phyloP scores from a whole-genome alignment of 2,888 invertebrate genomes.

The Elegia similella region DNA sequence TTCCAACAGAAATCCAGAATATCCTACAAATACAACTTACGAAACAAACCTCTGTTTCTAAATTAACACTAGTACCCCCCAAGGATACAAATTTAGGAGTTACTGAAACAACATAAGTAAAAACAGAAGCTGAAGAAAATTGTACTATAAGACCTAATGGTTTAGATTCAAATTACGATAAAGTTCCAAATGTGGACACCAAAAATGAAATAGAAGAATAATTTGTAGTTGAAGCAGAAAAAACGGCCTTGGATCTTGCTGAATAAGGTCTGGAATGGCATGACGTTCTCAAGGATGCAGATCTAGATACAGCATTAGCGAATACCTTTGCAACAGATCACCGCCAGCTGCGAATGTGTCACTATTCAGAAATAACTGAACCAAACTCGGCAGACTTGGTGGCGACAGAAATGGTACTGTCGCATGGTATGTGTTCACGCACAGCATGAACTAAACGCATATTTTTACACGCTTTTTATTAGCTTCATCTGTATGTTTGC shows the following conservation, averaged over 20 bases:
- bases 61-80: conserved; percentile 15
- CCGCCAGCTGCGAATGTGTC: conserved; percentile 27
- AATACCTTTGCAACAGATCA: conserved; percentile 28
- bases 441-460: too few relatives aligned
- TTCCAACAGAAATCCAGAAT: neutral
- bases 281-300: conserved; percentile 12
- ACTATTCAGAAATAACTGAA: conserved; percentile 28
- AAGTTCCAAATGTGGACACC: neutral
- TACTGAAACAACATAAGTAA: conserved; percentile 6
- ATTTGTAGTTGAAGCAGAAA: neutral
- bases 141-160: neutral
- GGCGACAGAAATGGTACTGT: conserved; percentile 29
- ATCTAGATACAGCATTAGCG: conserved; percentile 17
- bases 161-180: conserved; percentile 3
- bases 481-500: too few relatives aligned
- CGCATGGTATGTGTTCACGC: too few relatives aligned
- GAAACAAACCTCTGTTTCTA: conserved; percentile 7
- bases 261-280: conserved; percentile 12
- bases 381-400: conserved; percentile 33
- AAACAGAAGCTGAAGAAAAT: neutral
- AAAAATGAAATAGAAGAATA: conserved; percentile 6
- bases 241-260: conserved; percentile 4
- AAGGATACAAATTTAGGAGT: conserved; percentile 17
- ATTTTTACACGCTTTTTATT: too few relatives aligned
- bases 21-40: conserved; percentile 7